These are phyloP conservation scores for Lepidurus packardi DNA, from an alignment of 1,140 invertebrate genomes.

Conservation along the genomic window DNA sequence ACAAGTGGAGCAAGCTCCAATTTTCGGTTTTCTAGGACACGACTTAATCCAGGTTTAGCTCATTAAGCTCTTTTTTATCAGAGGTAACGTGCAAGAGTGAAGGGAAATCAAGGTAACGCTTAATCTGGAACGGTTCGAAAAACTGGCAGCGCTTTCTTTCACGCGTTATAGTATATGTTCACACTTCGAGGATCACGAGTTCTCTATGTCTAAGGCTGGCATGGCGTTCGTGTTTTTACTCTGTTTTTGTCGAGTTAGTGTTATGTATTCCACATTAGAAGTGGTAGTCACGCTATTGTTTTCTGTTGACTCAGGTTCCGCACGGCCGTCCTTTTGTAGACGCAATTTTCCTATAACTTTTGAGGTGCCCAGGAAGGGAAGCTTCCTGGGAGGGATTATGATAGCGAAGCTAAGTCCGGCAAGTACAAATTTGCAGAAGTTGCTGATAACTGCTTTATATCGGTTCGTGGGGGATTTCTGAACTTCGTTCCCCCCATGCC, in stretches of 20 bases:
- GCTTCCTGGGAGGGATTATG: background rate
- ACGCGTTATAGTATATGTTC: background rate
- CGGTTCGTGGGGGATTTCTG: background rate
- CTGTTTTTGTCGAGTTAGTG: background rate
- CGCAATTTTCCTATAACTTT: background rate
- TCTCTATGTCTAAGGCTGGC: background rate
- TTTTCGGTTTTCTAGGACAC: background rate
- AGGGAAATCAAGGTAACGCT: background rate
- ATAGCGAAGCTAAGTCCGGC: background rate
- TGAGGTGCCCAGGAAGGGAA: background rate
- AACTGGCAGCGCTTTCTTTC: background rate
- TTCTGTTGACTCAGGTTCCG: background rate
- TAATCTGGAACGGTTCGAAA: background rate
- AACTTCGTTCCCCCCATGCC: background rate
- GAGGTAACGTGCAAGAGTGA: background rate
- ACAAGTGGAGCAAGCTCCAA: too few species aligned
- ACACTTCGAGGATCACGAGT: background rate
- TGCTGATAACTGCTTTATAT: slow-evolving; percentile 16
- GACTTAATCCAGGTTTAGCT: background rate
- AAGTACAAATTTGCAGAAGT: background rate
- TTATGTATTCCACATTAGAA: slow-evolving; percentile 10
- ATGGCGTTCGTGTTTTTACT: background rate
- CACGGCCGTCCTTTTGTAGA: background rate
- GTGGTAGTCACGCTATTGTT: background rate
- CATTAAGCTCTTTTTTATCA: slow-evolving; percentile 9